phyloP scores from a whole-genome alignment of 2,888 invertebrate species.

The Cynaeus angustus region DNA sequence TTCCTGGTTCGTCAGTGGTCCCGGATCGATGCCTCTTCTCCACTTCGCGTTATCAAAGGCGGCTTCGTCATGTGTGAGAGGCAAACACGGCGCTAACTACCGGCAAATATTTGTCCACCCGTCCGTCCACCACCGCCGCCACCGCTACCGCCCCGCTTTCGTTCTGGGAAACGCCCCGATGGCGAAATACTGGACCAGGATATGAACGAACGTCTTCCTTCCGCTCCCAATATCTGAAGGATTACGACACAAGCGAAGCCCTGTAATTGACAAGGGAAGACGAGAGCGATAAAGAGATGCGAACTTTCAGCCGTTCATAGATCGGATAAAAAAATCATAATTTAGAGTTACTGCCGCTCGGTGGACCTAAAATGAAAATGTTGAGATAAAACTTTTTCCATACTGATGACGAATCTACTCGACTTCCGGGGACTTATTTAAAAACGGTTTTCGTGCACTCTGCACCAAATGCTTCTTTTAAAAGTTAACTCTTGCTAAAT shows the following conservation, averaged over 20 bases:
- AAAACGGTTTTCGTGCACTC: slow-evolving; percentile 3
- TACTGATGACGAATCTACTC: slow-evolving; percentile 14
- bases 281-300: slow-evolving; percentile 19
- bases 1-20: slow-evolving; percentile 53
- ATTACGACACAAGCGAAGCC: slow-evolving; percentile 4
- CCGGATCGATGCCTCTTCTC: slow-evolving; percentile 44
- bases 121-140: slow-evolving; percentile 8
- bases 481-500: too few relatives aligned
- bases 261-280: slow-evolving; percentile 14
- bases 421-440: slow-evolving; percentile 17
- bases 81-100: slow-evolving; percentile 59
- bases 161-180: slow-evolving; percentile 36
- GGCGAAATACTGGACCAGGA: slow-evolving; percentile 27
- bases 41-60: slow-evolving; percentile 55
- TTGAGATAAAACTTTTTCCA: slow-evolving; percentile 28
- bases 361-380: slow-evolving; percentile 27
- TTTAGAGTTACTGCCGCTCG: slow-evolving; percentile 22
- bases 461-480: too few relatives aligned
- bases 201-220: slow-evolving; percentile 16
- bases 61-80: slow-evolving; percentile 57
- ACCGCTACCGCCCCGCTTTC: slow-evolving; percentile 3
- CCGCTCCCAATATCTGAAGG: slow-evolving; percentile 5
- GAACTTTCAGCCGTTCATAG: slow-evolving; percentile 12
- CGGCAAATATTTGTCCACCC: slow-evolving; percentile 59
- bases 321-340: slow-evolving; percentile 26